Evolutionary conservation across 2,888 invertebrate species (phyloP).

Genomic region (Melanotus villosus): DNA sequence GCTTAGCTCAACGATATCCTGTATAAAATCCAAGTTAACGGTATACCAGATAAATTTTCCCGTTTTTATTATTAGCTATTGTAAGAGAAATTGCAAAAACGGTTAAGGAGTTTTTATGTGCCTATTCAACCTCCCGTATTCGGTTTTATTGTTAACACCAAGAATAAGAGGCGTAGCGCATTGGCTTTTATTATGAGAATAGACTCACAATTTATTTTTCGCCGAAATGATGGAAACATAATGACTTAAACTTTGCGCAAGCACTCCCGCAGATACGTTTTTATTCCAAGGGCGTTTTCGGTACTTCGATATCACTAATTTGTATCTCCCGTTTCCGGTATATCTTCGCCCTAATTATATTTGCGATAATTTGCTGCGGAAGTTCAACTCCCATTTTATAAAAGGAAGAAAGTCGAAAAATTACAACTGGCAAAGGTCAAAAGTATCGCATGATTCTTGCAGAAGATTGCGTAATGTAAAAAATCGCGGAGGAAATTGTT

Average conservation of each 20-base stretch:
- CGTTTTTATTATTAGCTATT: conserved; percentile 11
- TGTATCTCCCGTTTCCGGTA: too few species aligned
- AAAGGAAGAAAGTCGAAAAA: too few species aligned
- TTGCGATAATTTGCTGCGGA: too few species aligned
- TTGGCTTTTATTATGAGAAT: conserved; percentile 19
- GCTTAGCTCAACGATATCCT: too few species aligned
- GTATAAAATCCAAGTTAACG: too few species aligned
- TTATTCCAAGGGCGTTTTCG: not conserved
- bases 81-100: conserved; percentile 17
- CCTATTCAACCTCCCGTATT: conserved; percentile 16
- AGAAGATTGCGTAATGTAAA: too few species aligned
- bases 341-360: too few species aligned
- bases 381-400: too few species aligned
- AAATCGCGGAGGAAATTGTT: not conserved
- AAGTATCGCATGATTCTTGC: too few species aligned
- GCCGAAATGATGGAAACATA: not conserved
- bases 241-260: conserved; percentile 3
- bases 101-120: conserved; percentile 20
- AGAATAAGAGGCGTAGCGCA: conserved; percentile 13
- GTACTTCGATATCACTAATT: not conserved
- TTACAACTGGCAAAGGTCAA: too few species aligned
- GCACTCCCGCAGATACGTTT: not conserved
- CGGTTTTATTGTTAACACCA: conserved; percentile 23
- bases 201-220: conserved; percentile 5
- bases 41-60: conserved; percentile 1